Evolutionary conservation across 2,113 vertebrate species (phyloP).

Genomic region (Cheirogaleus medius): DNA sequence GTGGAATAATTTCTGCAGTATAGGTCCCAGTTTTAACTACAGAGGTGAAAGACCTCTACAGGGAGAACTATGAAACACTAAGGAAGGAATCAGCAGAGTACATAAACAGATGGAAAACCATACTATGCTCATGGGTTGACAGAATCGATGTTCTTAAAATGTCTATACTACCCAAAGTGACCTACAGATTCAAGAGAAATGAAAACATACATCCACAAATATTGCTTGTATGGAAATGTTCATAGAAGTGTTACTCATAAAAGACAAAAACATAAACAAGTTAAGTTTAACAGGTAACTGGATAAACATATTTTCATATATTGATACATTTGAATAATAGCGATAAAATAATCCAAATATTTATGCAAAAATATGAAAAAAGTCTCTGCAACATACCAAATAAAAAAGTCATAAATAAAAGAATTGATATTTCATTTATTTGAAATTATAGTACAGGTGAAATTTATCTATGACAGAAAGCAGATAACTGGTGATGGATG

Average conservation of each 20-base stretch:
- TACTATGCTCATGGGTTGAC: too few relatives aligned
- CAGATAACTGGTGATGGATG: neutral
- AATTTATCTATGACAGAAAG: neutral
- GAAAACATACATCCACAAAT: neutral
- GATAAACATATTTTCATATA: neutral
- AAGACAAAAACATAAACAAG: neutral
- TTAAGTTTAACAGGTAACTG: neutral
- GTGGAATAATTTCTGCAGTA: too few relatives aligned
- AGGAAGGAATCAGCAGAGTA: too few relatives aligned
- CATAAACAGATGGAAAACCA: too few relatives aligned
- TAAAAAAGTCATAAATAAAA: neutral
- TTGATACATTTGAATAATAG: neutral
- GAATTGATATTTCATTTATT: neutral
- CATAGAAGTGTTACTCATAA: neutral
- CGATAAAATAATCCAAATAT: neutral
- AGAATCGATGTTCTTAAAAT: too few relatives aligned
- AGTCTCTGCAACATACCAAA: neutral
- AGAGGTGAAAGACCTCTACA: too few relatives aligned
- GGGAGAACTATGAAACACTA: too few relatives aligned
- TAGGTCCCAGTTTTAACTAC: too few relatives aligned
- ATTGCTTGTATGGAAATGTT: neutral
- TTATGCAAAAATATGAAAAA: neutral
- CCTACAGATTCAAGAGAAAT: neutral
- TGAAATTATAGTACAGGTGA: neutral
- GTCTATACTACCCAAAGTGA: too few relatives aligned